Evolutionary conservation across 2,113 vertebrate species (phyloP).

Genomic region (Hydrochoerus hydrochaeris): DNA sequence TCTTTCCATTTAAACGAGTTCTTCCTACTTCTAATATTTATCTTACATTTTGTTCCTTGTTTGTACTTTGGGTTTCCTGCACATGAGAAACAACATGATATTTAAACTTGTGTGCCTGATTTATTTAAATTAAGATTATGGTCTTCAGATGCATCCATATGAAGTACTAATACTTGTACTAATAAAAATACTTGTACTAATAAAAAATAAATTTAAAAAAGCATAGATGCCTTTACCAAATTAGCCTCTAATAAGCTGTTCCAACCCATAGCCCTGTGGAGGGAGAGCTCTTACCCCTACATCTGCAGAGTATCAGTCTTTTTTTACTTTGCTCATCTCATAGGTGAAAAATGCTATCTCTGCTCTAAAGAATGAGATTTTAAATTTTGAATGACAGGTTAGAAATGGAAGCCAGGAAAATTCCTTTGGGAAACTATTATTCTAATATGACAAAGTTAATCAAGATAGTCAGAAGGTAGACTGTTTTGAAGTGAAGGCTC

Average conservation of each 20-base stretch:
- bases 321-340: slow-evolving; percentile 28
- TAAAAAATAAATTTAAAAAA: background rate
- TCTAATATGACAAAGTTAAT: slow-evolving; percentile 71
- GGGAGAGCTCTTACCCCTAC: background rate
- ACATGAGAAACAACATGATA: background rate
- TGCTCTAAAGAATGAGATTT: slow-evolving; percentile 61
- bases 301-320: background rate
- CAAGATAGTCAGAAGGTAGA: slow-evolving; percentile 20
- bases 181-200: no score
- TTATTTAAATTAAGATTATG: background rate
- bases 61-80: background rate
- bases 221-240: background rate
- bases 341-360: slow-evolving; percentile 53
- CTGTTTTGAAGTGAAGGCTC: slow-evolving; percentile 50
- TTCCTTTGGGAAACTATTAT: slow-evolving; percentile 70
- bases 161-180: no score
- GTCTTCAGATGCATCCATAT: background rate
- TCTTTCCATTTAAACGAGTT: background rate
- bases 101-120: background rate
- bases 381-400: slow-evolving; percentile 62
- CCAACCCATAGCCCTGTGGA: background rate
- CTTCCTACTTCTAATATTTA: background rate
- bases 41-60: background rate
- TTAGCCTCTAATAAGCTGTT: background rate
- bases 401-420: slow-evolving; percentile 59